A percentile compares a stretch with the other conserved stretches of the same genome.
Conservation (phyloP, 1,140 invertebrate genomes). For the Bursaphelenchus mucronatus region DNA sequence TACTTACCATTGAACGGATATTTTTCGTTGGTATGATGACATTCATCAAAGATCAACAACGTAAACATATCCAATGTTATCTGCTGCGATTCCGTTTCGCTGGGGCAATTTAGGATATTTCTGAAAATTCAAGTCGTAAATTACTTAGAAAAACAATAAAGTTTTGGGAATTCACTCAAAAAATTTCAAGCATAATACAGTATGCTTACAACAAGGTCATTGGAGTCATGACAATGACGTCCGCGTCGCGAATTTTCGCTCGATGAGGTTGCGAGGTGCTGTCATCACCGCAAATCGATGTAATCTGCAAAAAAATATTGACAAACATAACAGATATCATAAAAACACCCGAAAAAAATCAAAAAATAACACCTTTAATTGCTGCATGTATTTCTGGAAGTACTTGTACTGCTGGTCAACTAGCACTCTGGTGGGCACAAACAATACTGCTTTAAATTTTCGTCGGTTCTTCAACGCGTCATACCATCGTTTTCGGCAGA, state of each 20-base stretch:
- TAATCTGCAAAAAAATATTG: neutral
- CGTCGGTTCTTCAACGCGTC: neutral
- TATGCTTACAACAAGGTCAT: neutral
- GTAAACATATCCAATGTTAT: constrained; percentile 9
- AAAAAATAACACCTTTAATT: constrained; percentile 17
- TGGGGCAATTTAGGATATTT: neutral
- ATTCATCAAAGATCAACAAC: constrained; percentile 20
- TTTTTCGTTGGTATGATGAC: constrained; percentile 14
- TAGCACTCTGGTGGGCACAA: constrained; percentile 19
- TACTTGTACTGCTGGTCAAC: constrained; percentile 21
- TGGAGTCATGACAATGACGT: constrained; percentile 12
- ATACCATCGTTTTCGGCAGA: constrained; percentile 7
- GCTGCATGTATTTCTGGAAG: constrained; percentile 12
- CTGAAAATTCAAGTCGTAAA: constrained; percentile 3
- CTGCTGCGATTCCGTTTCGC: neutral
- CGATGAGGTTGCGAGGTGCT: neutral
- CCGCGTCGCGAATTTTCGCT: neutral
- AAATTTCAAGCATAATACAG: constrained; percentile 8
- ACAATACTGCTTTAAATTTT: constrained; percentile 18
- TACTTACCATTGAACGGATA: constrained; percentile 24
- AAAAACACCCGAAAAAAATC: neutral
- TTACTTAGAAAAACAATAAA: constrained; percentile 8
- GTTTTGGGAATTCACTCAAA: constrained; percentile 1
- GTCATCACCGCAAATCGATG: neutral
- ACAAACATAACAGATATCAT: neutral